These are phyloP conservation scores for Pagrus major DNA, from an alignment of 2,113 vertebrate species.

Conservation along the genomic window DNA sequence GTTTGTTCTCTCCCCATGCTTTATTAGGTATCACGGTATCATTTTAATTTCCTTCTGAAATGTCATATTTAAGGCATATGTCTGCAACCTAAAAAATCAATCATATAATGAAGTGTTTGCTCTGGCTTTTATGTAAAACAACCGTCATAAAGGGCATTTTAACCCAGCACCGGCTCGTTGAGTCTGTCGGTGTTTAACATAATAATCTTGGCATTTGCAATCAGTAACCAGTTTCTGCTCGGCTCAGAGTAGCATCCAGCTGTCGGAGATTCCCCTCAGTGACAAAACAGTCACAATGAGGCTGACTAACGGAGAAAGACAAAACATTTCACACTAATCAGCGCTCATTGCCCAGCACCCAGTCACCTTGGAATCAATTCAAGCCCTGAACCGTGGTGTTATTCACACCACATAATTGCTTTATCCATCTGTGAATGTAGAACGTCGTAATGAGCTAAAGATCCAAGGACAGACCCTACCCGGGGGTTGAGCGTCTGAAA, in stretches of 20 bases:
- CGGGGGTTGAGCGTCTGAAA: slow-evolving; percentile 3
- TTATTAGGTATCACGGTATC: background rate
- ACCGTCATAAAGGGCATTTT: slow-evolving; percentile 21
- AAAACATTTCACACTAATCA: slow-evolving; percentile 57
- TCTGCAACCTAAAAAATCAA: background rate
- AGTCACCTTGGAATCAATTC: slow-evolving; percentile 52
- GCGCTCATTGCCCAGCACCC: slow-evolving; percentile 12
- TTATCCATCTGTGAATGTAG: slow-evolving; percentile 35
- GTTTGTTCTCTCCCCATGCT: background rate
- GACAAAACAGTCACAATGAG: slow-evolving; percentile 42
- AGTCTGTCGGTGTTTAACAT: slow-evolving; percentile 18
- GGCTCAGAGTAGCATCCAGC: slow-evolving; percentile 31
- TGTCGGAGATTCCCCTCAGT: slow-evolving; percentile 49
- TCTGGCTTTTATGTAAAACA: slow-evolving; percentile 12
- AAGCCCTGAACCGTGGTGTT: slow-evolving; percentile 15
- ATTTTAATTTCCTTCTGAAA: background rate
- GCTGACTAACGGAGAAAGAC: slow-evolving; percentile 22
- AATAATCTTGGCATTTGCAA: slow-evolving; percentile 55
- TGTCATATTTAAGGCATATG: background rate
- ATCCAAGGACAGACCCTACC: slow-evolving; percentile 32
- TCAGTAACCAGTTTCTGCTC: slow-evolving; percentile 23
- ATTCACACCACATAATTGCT: slow-evolving; percentile 50
- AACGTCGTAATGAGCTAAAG: slow-evolving; percentile 40
- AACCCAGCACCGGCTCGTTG: background rate
- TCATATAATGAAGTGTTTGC: background rate